phyloP scores from a whole-genome alignment of 2,113 vertebrate genomes.

The Antennarius striatus region DNA sequence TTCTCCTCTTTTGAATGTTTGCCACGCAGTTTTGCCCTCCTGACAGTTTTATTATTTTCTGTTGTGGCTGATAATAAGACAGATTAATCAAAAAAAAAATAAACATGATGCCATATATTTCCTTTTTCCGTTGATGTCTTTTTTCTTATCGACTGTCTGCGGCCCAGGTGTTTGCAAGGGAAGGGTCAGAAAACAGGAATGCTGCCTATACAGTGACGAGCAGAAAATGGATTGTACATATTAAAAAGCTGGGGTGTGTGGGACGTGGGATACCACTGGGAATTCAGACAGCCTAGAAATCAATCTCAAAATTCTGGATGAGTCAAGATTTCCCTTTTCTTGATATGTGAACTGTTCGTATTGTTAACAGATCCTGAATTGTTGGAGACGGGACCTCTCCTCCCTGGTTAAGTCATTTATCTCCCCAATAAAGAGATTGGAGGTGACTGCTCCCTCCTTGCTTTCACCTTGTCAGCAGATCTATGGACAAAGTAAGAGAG shows the following conservation, averaged over 20 bases:
- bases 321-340: constrained; percentile 14
- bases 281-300: constrained; percentile 37
- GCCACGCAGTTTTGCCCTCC: constrained; percentile 33
- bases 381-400: background rate
- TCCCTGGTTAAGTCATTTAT: constrained; percentile 19
- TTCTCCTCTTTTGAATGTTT: constrained; percentile 40
- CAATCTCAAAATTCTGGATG: constrained; percentile 11
- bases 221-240: constrained; percentile 52
- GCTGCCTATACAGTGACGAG: constrained; percentile 43
- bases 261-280: constrained; percentile 25
- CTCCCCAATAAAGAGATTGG: constrained; percentile 32
- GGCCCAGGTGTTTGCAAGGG: constrained; percentile 29
- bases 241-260: constrained; percentile 47
- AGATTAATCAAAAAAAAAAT: constrained; percentile 59
- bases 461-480: constrained; percentile 54
- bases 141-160: constrained; percentile 34
- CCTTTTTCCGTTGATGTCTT: constrained; percentile 48
- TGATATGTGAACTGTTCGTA: background rate
- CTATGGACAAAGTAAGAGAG: constrained; percentile 23
- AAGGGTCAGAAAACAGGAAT: constrained; percentile 47
- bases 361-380: constrained; percentile 5
- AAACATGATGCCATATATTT: constrained; percentile 63
- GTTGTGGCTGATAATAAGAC: constrained; percentile 61
- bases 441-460: constrained; percentile 41
- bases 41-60: constrained; percentile 49